Conservation (phyloP, 2,797 vertebrate genomes). For the Argentina silus region DNA sequence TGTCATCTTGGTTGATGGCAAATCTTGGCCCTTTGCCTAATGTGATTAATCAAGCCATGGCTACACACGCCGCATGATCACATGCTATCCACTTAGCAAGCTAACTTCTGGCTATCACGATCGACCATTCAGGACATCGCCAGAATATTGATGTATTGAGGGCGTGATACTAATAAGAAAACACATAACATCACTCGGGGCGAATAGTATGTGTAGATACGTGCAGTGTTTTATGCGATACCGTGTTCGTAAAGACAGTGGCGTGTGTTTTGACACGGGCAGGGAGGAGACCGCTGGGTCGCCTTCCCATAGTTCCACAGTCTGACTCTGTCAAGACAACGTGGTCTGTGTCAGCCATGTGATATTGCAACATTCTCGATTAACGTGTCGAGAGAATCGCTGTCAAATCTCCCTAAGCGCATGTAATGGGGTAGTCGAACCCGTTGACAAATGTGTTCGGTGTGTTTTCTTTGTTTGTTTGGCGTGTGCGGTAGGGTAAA, state of each 20-base stretch:
- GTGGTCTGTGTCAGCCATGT: constrained; percentile 62
- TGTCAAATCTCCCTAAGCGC: not conserved
- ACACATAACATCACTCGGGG: too few species aligned
- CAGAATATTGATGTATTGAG: too few species aligned
- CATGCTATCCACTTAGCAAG: not conserved
- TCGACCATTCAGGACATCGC: not conserved
- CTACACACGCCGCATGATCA: not conserved
- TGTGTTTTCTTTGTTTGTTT: constrained; percentile 8
- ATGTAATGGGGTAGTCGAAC: not conserved
- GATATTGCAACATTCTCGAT: constrained; percentile 1
- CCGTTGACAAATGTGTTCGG: not conserved
- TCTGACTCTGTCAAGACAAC: constrained; percentile 62
- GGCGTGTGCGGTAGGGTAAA: constrained; percentile 31
- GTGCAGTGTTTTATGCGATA: too few species aligned
- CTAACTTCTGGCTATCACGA: not conserved
- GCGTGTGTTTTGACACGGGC: not conserved
- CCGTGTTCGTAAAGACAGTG: not conserved
- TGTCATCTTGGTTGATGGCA: too few species aligned
- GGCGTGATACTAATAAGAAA: too few species aligned
- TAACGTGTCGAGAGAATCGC: not conserved
- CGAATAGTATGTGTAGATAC: too few species aligned
- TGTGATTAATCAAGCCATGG: constrained; percentile 29
- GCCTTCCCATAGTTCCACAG: constrained; percentile 20
- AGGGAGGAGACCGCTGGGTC: not conserved
- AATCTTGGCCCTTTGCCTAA: not conserved